phyloP scores from a whole-genome alignment of 1,140 invertebrate species.

The Oedothorax gibbosus region DNA sequence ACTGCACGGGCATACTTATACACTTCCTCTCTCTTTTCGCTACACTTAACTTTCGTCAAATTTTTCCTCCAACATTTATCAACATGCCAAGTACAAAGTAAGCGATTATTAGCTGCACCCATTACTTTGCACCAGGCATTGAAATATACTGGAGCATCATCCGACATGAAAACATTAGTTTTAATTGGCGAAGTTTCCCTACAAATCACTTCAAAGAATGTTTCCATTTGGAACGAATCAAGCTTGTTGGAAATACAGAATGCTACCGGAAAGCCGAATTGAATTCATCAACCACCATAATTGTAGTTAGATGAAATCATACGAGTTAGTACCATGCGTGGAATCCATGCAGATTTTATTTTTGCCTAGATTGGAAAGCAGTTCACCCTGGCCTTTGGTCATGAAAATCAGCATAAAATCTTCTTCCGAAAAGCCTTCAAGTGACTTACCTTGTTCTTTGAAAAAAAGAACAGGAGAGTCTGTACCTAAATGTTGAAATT shows the following conservation, averaged over 20 bases:
- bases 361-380: constrained; percentile 45
- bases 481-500: neutral
- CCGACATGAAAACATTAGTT: constrained; percentile 28
- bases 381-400: constrained; percentile 12
- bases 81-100: constrained; percentile 36
- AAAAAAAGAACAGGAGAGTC: constrained; percentile 42
- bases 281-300: constrained; percentile 52
- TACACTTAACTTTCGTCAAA: constrained; percentile 1
- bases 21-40: constrained; percentile 1
- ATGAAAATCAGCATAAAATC: constrained; percentile 39
- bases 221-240: neutral
- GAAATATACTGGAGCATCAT: constrained; percentile 40
- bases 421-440: neutral
- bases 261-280: constrained; percentile 27
- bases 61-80: constrained; percentile 26
- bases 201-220: constrained; percentile 27
- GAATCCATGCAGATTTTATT: constrained; percentile 52
- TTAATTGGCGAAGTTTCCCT: neutral
- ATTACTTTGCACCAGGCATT: constrained; percentile 34
- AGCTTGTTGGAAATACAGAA: constrained; percentile 32
- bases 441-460: constrained; percentile 26
- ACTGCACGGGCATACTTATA: no score
- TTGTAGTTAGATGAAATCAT: constrained; percentile 44
- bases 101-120: neutral
- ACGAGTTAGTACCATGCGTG: constrained; percentile 49